A percentile compares a stretch with the other conserved stretches of the same genome.
Evolutionary conservation across 2,888 invertebrate genomes (phyloP).

Genomic region (Yponomeuta plumbellus): DNA sequence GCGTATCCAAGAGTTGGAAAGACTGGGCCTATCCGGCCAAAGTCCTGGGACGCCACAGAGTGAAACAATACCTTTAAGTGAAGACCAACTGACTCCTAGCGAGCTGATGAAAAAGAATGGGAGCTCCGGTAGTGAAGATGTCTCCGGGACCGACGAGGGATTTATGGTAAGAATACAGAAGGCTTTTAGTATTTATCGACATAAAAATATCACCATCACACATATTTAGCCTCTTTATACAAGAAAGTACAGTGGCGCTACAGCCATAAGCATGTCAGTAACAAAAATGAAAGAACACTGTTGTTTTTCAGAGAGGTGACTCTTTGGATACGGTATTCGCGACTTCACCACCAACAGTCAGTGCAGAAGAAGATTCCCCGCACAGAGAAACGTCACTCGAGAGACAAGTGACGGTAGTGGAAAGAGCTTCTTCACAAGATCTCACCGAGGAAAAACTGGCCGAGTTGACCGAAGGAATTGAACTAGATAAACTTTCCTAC

Average conservation of each 20-base stretch:
- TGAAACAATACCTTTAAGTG: slow-evolving; percentile 22
- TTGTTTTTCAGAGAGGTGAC: slow-evolving; percentile 77
- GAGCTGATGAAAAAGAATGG: slow-evolving; percentile 37
- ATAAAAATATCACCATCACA: too few species aligned
- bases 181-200: too few species aligned
- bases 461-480: slow-evolving; percentile 61
- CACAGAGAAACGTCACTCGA: slow-evolving; percentile 32
- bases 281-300: too few species aligned
- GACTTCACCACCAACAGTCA: slow-evolving; percentile 74
- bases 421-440: slow-evolving; percentile 40
- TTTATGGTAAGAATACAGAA: slow-evolving; percentile 54
- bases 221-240: too few species aligned
- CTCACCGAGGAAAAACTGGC: slow-evolving; percentile 58
- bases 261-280: too few species aligned
- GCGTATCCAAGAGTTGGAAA: slow-evolving; percentile 82
- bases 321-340: slow-evolving; percentile 81
- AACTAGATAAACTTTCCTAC: slow-evolving; percentile 60
- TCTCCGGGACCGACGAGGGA: slow-evolving; percentile 62
- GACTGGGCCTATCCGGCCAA: slow-evolving; percentile 41
- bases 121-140: slow-evolving; percentile 68
- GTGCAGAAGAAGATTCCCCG: slow-evolving; percentile 45
- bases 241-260: too few species aligned
- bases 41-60: slow-evolving; percentile 28
- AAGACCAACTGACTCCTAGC: slow-evolving; percentile 18
- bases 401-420: slow-evolving; percentile 26